These are phyloP conservation scores for Tragelaphus imberbis DNA, from an alignment of 2,113 vertebrate species.

Conservation along the genomic window DNA sequence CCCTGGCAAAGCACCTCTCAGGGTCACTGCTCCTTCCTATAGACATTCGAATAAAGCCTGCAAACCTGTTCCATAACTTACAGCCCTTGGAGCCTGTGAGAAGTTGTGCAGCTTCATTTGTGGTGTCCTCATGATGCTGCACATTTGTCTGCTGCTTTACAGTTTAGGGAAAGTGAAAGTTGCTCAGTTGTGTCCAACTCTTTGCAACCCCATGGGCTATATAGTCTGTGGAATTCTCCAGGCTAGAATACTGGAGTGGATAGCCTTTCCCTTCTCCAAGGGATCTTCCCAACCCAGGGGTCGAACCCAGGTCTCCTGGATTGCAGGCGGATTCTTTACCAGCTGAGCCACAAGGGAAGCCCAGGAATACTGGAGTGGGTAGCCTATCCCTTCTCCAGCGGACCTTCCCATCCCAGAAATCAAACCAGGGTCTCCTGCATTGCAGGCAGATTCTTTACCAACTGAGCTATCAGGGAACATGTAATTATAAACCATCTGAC, in stretches of 20 bases:
- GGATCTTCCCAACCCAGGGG: not conserved
- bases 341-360: not conserved
- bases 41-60: not conserved
- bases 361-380: not conserved
- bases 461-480: not conserved
- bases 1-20: not conserved
- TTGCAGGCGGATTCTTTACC: not conserved
- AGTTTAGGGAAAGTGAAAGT: not conserved
- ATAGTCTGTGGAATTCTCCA: not conserved
- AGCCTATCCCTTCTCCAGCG: not conserved
- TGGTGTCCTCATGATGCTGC: not conserved
- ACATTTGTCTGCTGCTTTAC: not conserved
- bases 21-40: not conserved
- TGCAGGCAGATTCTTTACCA: not conserved
- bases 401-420: not conserved
- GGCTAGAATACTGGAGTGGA: not conserved
- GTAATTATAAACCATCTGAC: not conserved
- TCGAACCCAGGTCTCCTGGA: not conserved
- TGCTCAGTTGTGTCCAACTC: not conserved
- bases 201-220: not conserved
- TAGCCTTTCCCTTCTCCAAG: not conserved
- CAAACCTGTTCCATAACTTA: not conserved
- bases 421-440: not conserved
- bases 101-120: not conserved
- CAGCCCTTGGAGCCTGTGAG: not conserved